Conservation (phyloP, 2,888 invertebrate genomes). For the Eurois occulta region DNA sequence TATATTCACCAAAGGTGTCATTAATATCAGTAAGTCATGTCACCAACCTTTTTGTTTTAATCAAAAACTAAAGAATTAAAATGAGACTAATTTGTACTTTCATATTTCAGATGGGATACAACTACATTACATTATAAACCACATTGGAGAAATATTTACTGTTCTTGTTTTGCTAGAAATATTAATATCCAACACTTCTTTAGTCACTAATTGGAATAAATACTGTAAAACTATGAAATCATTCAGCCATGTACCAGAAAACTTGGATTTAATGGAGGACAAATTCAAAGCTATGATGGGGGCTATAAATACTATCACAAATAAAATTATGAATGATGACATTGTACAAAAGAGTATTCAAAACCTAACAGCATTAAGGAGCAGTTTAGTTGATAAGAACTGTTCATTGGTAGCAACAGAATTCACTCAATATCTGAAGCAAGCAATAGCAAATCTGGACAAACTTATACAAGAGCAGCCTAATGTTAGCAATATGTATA, state of each 20-base stretch:
- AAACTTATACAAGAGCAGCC: constrained; percentile 87
- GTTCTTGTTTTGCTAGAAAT: constrained; percentile 92
- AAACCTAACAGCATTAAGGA: constrained; percentile 82
- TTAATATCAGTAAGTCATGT: constrained; percentile 83
- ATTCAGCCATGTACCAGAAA: constrained; percentile 91
- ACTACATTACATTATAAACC: constrained; percentile 87
- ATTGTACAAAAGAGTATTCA: constrained; percentile 92
- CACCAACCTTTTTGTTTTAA: not conserved
- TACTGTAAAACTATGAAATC: constrained; percentile 94
- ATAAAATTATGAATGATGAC: constrained; percentile 92
- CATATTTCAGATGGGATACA: constrained; percentile 83
- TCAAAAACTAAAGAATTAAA: not conserved
- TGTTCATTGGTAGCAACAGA: constrained; percentile 89
- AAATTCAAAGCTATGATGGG: constrained; percentile 93
- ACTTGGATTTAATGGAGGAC: constrained; percentile 91
- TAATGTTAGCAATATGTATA: constrained; percentile 89
- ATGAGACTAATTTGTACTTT: not conserved
- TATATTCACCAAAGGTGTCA: constrained; percentile 89
- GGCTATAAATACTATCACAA: constrained; percentile 93
- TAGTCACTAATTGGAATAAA: constrained; percentile 92
- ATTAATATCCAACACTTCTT: constrained; percentile 84
- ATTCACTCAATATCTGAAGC: constrained; percentile 92
- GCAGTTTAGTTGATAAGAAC: constrained; percentile 86
- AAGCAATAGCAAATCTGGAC: constrained; percentile 91
- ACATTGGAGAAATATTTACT: constrained; percentile 92